Conservation (phyloP, 2,113 vertebrate genomes). For the Pseudolaguvia tuberculata region DNA sequence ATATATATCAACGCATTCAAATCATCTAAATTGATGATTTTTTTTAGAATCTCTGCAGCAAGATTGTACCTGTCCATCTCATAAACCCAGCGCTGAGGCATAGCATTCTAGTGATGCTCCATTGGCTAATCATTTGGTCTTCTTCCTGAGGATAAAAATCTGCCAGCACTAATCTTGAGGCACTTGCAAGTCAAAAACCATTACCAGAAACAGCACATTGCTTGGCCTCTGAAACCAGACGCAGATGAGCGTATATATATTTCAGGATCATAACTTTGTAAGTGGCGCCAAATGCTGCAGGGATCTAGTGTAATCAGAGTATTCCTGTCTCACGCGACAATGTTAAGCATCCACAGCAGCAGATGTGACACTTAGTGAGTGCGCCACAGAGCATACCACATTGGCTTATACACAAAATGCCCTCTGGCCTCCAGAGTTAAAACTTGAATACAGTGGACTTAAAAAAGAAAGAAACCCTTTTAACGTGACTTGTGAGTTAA, state of each 20-base stretch:
- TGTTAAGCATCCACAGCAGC: conserved; percentile 12
- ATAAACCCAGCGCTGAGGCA: conserved; percentile 6
- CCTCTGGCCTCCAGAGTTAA: conserved; percentile 15
- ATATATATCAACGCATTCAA: not conserved
- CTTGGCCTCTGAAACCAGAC: not conserved
- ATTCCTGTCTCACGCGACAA: not conserved
- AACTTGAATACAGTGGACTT: conserved; percentile 1
- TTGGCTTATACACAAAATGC: conserved; percentile 9
- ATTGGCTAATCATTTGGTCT: conserved; percentile 21
- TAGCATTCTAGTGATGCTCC: not conserved
- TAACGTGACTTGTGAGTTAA: not conserved
- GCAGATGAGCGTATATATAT: conserved; percentile 16
- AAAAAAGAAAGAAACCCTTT: not conserved
- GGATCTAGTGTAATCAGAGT: not conserved
- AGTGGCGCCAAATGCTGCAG: conserved; percentile 8
- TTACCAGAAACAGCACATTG: conserved; percentile 3
- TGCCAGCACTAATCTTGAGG: not conserved
- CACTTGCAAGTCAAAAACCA: conserved; percentile 20
- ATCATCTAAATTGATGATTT: conserved; percentile 11
- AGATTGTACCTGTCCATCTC: not conserved
- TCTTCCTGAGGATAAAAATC: conserved; percentile 16
- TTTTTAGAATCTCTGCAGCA: not conserved
- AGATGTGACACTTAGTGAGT: conserved; percentile 17
- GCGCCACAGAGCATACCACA: not conserved
- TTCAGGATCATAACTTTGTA: conserved; percentile 21